phyloP scores from a whole-genome alignment of 2,113 vertebrate genomes.

The Gambusia affinis region DNA sequence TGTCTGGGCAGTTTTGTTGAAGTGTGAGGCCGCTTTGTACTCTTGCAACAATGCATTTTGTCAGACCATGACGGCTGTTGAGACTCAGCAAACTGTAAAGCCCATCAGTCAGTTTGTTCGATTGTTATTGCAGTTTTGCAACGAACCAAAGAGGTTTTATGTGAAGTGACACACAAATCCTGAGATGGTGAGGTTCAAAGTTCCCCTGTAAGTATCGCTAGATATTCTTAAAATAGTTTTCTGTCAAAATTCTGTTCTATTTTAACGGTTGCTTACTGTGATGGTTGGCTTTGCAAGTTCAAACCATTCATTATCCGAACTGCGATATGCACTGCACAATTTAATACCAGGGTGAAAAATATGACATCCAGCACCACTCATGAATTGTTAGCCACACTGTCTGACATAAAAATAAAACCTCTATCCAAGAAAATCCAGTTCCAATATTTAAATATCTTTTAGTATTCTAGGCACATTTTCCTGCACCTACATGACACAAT shows the following conservation, averaged over 20 bases:
- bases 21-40: neutral
- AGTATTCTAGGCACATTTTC: too few species aligned
- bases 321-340: neutral
- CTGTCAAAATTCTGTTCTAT: neutral
- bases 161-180: conserved; percentile 2
- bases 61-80: neutral
- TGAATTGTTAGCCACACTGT: too few species aligned
- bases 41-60: neutral
- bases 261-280: neutral
- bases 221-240: too few species aligned
- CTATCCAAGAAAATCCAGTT: too few species aligned
- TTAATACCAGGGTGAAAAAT: neutral
- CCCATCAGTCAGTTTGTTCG: neutral
- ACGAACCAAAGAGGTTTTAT: neutral
- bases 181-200: neutral
- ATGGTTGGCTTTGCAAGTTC: neutral
- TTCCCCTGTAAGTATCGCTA: too few species aligned
- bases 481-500: too few species aligned
- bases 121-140: neutral
- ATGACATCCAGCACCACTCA: too few species aligned
- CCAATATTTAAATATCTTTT: too few species aligned
- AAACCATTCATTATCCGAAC: neutral
- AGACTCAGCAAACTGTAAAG: neutral
- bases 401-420: too few species aligned
- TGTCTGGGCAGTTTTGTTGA: neutral